Conservation (phyloP, 2,113 vertebrate species). For the Carassius gibelio region DNA sequence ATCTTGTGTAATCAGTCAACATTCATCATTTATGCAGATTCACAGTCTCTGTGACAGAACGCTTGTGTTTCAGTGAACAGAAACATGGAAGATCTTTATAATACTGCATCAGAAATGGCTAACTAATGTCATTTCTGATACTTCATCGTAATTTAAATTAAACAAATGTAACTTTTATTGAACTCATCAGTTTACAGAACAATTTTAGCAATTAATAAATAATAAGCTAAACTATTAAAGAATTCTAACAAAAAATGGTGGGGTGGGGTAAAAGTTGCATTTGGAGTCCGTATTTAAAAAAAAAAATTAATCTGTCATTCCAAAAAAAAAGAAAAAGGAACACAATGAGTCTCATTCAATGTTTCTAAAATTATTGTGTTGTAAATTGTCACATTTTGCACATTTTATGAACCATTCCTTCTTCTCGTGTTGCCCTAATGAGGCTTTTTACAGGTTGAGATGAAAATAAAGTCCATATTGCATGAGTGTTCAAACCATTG, state of each 20-base stretch:
- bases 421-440: not conserved
- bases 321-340: not conserved
- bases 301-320: not conserved
- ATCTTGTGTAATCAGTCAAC: not conserved
- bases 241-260: not conserved
- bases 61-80: not conserved
- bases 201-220: not conserved
- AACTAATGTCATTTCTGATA: not conserved
- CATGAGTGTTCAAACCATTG: not conserved
- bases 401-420: not conserved
- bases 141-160: not conserved
- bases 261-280: not conserved
- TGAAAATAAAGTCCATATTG: not conserved
- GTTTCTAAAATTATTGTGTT: not conserved
- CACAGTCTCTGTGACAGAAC: constrained; percentile 1
- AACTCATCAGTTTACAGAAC: not conserved
- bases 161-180: not conserved
- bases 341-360: not conserved
- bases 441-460: not conserved
- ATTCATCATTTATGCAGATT: constrained; percentile 1
- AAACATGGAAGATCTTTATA: constrained; percentile 10
- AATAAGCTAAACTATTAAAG: not conserved
- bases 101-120: not conserved
- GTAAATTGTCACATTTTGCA: not conserved
- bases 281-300: not conserved